phyloP scores from a whole-genome alignment of 2,113 vertebrate genomes.

The Aspidoscelis tigris region DNA sequence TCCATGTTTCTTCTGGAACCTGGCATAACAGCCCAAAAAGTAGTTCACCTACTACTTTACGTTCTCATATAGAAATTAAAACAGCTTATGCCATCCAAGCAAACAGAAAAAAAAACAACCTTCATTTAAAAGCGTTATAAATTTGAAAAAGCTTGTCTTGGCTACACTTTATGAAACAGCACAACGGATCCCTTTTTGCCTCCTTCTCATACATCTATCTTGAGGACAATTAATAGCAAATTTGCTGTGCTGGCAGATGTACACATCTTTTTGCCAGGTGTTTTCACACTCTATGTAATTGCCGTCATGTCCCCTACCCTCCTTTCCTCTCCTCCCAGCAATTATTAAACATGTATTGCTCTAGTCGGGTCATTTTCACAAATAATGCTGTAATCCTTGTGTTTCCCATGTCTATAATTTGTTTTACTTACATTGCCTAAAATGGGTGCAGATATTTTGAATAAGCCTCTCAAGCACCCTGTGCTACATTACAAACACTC shows the following conservation, averaged over 20 bases:
- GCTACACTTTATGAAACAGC: constrained; percentile 6
- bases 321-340: not conserved
- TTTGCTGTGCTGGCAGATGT: constrained; percentile 27
- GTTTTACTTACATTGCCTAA: not conserved
- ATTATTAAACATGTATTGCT: not conserved
- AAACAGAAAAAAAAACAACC: not conserved
- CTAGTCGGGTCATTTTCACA: constrained; percentile 4
- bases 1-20: too few relatives aligned
- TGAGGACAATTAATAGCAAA: constrained; percentile 40
- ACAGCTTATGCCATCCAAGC: not conserved
- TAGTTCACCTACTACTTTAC: too few relatives aligned
- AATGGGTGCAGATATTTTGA: not conserved
- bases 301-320: not conserved
- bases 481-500: not conserved
- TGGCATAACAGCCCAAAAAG: too few relatives aligned
- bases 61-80: constrained; percentile 15
- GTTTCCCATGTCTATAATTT: constrained; percentile 9
- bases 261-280: constrained; percentile 17
- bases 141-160: constrained; percentile 1
- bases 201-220: constrained; percentile 22
- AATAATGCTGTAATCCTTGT: not conserved
- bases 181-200: constrained; percentile 16
- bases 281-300: constrained; percentile 28
- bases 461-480: not conserved
- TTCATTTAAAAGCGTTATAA: not conserved